phyloP scores from a whole-genome alignment of 2,113 vertebrate genomes.

The Litocranius walleri region DNA sequence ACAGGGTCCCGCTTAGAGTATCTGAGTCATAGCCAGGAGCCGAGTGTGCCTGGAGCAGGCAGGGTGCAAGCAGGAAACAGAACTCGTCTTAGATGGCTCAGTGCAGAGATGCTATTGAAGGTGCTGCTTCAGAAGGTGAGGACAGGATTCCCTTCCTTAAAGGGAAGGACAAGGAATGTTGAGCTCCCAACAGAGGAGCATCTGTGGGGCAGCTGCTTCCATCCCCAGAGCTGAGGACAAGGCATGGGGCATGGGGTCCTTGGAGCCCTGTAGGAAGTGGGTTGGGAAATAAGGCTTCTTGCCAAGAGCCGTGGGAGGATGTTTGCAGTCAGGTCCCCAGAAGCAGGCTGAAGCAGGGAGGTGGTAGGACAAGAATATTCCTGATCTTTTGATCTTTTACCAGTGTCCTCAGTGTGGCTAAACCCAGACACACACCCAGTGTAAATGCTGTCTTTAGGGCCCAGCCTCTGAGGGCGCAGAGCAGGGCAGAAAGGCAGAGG shows the following conservation, averaged over 20 bases:
- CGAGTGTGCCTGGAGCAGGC: neutral
- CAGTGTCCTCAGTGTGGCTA: neutral
- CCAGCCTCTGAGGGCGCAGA: neutral
- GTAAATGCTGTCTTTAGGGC: neutral
- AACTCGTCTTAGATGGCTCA: neutral
- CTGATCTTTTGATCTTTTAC: neutral
- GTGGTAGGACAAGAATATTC: neutral
- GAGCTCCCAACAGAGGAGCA: neutral
- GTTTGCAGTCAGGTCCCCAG: neutral
- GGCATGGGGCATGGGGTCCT: rapidly evolving
- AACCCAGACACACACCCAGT: neutral
- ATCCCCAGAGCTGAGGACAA: neutral
- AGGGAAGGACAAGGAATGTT: neutral
- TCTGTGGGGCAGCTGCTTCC: neutral
- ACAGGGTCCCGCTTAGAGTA: neutral
- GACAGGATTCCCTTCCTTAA: neutral
- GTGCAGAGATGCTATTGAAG: neutral
- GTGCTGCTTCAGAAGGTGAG: neutral
- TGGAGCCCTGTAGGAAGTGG: neutral
- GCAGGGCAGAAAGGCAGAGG: neutral
- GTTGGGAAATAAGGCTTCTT: neutral
- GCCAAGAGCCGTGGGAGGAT: neutral
- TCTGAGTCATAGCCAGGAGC: neutral
- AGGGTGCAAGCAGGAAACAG: neutral
- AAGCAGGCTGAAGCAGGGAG: neutral